Conservation (phyloP, 2,113 vertebrate genomes). For the Peromyscus californicus region DNA sequence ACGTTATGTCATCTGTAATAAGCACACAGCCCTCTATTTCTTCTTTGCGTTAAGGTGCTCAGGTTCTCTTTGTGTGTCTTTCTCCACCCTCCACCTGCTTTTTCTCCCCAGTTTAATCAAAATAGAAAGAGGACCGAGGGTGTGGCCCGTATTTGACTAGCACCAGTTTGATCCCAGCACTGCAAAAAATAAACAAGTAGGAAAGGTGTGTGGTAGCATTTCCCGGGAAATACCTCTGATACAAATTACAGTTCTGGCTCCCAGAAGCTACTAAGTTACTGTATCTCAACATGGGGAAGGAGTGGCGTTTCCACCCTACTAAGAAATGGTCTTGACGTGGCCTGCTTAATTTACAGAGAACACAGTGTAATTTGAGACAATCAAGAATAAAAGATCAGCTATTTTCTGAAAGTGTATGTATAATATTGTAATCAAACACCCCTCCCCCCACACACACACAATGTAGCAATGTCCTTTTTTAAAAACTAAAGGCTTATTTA, state of each 20-base stretch:
- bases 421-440: slow-evolving; percentile 18
- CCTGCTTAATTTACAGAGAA: slow-evolving; percentile 45
- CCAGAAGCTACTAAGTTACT: background rate
- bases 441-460: background rate
- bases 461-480: slow-evolving; percentile 19
- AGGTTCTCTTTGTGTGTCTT: background rate
- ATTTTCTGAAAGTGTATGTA: background rate
- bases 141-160: background rate
- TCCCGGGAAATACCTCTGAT: background rate
- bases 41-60: background rate
- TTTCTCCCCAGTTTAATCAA: background rate
- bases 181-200: background rate
- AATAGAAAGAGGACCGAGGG: background rate
- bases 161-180: background rate
- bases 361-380: slow-evolving; percentile 17
- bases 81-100: background rate
- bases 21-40: background rate
- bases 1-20: too few relatives aligned
- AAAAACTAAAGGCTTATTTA: background rate
- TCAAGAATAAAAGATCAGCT: slow-evolving; percentile 13
- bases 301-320: background rate
- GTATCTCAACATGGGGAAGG: background rate
- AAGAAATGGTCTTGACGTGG: background rate
- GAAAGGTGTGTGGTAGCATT: background rate
- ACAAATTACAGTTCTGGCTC: background rate